Conservation (phyloP, 2,113 vertebrate species). For the Neolamprologus falcicula region DNA sequence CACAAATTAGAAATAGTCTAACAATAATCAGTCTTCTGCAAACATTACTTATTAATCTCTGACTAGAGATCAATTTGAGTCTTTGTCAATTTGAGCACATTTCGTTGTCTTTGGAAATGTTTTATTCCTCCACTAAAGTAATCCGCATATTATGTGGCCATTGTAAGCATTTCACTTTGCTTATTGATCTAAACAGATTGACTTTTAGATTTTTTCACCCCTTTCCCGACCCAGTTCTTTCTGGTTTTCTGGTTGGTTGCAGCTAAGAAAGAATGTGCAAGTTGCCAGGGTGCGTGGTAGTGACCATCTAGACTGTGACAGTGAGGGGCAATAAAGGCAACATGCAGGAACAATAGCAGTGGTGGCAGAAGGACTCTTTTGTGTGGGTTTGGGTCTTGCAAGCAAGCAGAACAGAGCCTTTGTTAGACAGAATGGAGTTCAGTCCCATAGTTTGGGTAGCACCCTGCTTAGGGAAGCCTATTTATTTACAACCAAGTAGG, state of each 20-base stretch:
- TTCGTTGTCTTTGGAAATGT: fast-evolving
- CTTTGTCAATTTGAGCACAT: background rate
- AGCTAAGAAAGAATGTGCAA: conserved; percentile 56
- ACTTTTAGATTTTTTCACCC: background rate
- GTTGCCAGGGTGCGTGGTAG: conserved; percentile 24
- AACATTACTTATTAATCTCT: background rate
- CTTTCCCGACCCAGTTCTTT: background rate
- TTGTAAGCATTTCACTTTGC: background rate
- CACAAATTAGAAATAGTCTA: background rate
- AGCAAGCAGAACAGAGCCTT: conserved; percentile 41
- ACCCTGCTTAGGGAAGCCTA: background rate
- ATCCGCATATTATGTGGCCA: background rate
- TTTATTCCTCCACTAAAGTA: background rate
- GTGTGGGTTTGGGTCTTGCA: conserved; percentile 46
- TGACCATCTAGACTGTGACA: conserved; percentile 41
- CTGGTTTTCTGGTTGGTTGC: conserved; percentile 9
- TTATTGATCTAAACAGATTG: background rate
- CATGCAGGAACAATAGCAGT: conserved; percentile 50
- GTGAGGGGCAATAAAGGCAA: conserved; percentile 39
- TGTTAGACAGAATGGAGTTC: conserved; percentile 27
- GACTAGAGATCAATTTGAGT: background rate
- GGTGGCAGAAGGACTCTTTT: conserved; percentile 58
- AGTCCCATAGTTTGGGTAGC: background rate
- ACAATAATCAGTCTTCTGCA: background rate
- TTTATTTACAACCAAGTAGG: conserved; percentile 4